Evolutionary conservation across 2,888 invertebrate genomes (phyloP).

Genomic region (Macrophya alboannulata): DNA sequence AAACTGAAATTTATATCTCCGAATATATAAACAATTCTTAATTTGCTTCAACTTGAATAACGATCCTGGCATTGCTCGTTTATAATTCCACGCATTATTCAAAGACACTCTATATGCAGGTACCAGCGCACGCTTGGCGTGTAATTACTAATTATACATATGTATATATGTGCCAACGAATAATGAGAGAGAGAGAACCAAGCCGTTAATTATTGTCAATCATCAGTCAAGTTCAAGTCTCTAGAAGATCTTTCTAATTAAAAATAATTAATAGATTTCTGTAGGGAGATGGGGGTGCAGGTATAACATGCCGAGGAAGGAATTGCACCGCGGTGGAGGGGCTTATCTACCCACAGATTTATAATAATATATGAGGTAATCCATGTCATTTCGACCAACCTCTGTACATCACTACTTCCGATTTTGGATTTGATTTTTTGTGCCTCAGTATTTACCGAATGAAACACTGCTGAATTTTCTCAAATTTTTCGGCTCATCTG

Average conservation of each 20-base stretch:
- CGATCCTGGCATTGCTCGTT: not conserved
- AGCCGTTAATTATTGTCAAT: slow-evolving; percentile 46
- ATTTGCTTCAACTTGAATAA: not conserved
- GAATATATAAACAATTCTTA: not conserved
- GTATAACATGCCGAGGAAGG: not conserved
- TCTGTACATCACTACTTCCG: too few species aligned
- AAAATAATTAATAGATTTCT: slow-evolving; percentile 11
- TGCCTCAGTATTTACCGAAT: too few species aligned
- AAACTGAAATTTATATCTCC: not conserved
- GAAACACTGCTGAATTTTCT: too few species aligned
- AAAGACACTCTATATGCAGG: not conserved
- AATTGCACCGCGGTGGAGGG: not conserved
- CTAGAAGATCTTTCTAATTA: slow-evolving; percentile 13
- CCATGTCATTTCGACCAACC: too few species aligned
- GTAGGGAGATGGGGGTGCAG: not conserved
- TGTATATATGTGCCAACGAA: slow-evolving; percentile 20
- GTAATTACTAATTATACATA: slow-evolving; percentile 32
- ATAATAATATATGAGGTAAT: slow-evolving; percentile 30
- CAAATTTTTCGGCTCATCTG: too few species aligned
- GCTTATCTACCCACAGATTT: not conserved
- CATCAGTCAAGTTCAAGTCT: slow-evolving; percentile 42
- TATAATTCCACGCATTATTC: not conserved
- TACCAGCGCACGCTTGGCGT: not conserved
- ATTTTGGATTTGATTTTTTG: too few species aligned
- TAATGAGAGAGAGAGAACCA: slow-evolving; percentile 16